Conservation (phyloP, 1,140 invertebrate species). For the Zaprionus davidi region DNA sequence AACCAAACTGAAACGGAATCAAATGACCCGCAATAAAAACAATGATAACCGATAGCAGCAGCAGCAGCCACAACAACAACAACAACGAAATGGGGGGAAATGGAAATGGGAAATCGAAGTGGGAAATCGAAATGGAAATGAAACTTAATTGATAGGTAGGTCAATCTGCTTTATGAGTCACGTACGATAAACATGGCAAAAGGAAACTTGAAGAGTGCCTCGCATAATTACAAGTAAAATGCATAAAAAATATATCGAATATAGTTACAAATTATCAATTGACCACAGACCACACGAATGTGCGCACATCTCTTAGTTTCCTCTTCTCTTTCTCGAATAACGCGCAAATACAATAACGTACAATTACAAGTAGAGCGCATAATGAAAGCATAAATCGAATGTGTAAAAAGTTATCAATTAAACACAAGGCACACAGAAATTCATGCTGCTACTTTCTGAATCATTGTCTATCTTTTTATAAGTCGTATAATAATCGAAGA, state of each 20-base stretch:
- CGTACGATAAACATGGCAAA: background rate
- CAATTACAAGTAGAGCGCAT: no score
- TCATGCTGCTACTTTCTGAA: no score
- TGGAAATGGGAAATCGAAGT: background rate
- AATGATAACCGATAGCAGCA: constrained; percentile 60
- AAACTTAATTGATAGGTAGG: constrained; percentile 38
- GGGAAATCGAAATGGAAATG: background rate
- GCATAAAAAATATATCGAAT: background rate
- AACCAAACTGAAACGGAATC: constrained; percentile 46
- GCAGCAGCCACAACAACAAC: constrained; percentile 14
- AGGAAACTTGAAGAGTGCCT: background rate
- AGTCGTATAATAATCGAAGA: no score
- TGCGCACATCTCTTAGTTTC: no score
- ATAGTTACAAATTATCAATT: background rate
- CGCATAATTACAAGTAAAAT: background rate
- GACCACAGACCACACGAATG: background rate
- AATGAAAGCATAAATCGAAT: no score
- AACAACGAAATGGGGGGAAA: constrained; percentile 1
- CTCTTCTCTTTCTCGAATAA: no score
- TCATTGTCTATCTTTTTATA: no score
- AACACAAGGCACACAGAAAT: no score
- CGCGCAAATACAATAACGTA: no score
- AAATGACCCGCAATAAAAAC: constrained; percentile 53
- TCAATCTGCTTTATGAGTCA: background rate
- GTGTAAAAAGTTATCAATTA: no score